Base-by-base conservation (phyloP, 2,888 invertebrate species). In the Lysandra coridon region DNA sequence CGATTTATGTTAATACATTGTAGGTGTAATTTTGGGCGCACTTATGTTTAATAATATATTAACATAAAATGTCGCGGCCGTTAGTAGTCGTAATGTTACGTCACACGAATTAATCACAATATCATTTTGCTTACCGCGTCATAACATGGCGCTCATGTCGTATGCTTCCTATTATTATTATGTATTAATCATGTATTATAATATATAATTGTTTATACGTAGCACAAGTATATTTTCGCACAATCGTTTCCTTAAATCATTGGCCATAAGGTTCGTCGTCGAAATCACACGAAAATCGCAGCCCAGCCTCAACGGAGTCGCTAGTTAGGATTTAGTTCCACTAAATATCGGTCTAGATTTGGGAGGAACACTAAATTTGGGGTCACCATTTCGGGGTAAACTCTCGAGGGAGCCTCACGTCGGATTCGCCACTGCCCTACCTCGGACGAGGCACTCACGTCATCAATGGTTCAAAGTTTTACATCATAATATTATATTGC, bases 161-260 rank as follows among this genome's bases (percentile, higher is more conserved):
- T 76, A 37, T 23, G 74, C 44, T 53, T 76, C 14, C 49, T 57
- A 30, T 53, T 76, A 76, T 33, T 76, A 33, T 49, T 14, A 73
- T 17, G 23, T 30, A 74, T 23, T 40, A 37, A 33, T 33, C n/a
- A n/a, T 74, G 53, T 57, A 76, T 76, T 76, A 76, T 74, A 30
- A 73, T 74, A 57, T 76, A 76, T 74, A 30, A 44, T 74, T 44
- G n/a, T 40, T 44, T 33, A 76, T 76, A 53, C 23, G 53, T 57
- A 57, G 76, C 76, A 76, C 76, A 76, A 76, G 30, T 76, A 33
- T 76, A 30, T 57, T 76, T 76, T 76, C 76, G 76, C 76, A 76
- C 76, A 76, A 76, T 57, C 33, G 33, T 76, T 76, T 44, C 53
- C 12, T 6, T 75, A 30, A 30, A n/a, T 75, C 23, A 76, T 30